These are phyloP conservation scores for Clytia hemisphaerica DNA, from an alignment of 30 jellyfish, hydroid and myxozoan species.

Conservation along the genomic window DNA sequence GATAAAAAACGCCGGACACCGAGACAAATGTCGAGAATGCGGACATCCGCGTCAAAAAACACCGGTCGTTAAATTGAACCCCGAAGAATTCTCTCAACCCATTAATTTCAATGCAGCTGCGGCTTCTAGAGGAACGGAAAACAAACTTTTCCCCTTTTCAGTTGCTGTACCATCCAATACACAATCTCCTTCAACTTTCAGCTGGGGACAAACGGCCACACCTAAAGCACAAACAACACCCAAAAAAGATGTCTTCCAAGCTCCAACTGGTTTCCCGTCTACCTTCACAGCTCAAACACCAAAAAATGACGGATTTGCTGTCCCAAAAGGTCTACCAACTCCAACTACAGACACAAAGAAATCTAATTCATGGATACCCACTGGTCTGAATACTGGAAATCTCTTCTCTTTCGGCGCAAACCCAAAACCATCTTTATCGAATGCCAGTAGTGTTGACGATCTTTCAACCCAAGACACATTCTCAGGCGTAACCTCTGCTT, in stretches of 20 bases:
- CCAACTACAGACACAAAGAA: not conserved
- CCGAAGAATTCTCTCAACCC: constrained; percentile 17
- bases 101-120: not conserved
- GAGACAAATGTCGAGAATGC: constrained; percentile 26
- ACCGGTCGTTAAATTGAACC: constrained; percentile 30
- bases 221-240: constrained; percentile 1
- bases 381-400: constrained; percentile 14
- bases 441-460: constrained; percentile 42
- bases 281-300: not conserved
- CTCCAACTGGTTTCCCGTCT: not conserved
- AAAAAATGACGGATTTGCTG: not conserved
- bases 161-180: too few species aligned
- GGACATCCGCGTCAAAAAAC: constrained; percentile 8
- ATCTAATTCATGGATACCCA: constrained; percentile 24
- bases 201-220: not conserved
- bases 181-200: too few species aligned
- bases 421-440: constrained; percentile 16
- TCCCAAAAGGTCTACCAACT: not conserved
- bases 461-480: not conserved
- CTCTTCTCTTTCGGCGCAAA: constrained; percentile 19
- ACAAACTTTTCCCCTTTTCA: too few species aligned
- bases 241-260: not conserved
- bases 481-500: constrained; percentile 7
- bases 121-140: not conserved
- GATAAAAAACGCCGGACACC: constrained; percentile 13